Conservation (phyloP, 2,113 vertebrate species). For the Gobius niger region DNA sequence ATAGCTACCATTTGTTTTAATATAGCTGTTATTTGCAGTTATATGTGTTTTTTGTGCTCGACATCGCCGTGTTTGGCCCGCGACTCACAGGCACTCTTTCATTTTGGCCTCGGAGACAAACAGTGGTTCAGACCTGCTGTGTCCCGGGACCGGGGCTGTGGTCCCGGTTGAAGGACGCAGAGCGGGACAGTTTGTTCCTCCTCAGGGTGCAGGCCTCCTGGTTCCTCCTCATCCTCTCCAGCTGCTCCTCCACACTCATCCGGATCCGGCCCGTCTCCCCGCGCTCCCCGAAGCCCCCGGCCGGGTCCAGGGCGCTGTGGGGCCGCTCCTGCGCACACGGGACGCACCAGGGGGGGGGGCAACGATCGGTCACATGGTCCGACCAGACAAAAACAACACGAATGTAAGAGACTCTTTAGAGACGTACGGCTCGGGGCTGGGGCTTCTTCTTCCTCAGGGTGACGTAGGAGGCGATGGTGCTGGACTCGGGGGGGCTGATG, state of each 20-base stretch:
- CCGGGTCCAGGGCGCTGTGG: conserved; percentile 87
- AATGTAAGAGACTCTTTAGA: background rate
- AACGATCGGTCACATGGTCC: too few relatives aligned
- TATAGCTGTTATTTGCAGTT: too few relatives aligned
- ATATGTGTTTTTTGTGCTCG: too few relatives aligned
- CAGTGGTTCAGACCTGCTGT: conserved; percentile 83
- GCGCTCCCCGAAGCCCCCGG: conserved; percentile 80
- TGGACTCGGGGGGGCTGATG: conserved; percentile 78
- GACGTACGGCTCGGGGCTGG: conserved; percentile 83
- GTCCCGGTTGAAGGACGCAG: conserved; percentile 78
- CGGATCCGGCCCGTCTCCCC: conserved; percentile 82
- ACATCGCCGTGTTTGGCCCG: too few relatives aligned
- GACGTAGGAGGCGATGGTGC: conserved; percentile 93
- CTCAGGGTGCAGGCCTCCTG: conserved; percentile 86
- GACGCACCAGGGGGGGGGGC: too few relatives aligned
- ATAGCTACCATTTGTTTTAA: too few relatives aligned
- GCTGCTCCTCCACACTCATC: conserved; percentile 95
- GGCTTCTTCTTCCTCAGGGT: conserved; percentile 92
- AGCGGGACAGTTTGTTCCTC: conserved; percentile 80
- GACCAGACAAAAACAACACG: too few relatives aligned
- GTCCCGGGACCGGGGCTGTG: conserved; percentile 58
- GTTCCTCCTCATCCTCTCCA: conserved; percentile 91
- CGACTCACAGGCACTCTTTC: too few relatives aligned
- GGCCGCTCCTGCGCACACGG: conserved; percentile 82
- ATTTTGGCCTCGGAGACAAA: too few relatives aligned